These are phyloP conservation scores for Stenolophus ochropezus DNA, from an alignment of 2,888 invertebrate genomes.

Conservation along the genomic window DNA sequence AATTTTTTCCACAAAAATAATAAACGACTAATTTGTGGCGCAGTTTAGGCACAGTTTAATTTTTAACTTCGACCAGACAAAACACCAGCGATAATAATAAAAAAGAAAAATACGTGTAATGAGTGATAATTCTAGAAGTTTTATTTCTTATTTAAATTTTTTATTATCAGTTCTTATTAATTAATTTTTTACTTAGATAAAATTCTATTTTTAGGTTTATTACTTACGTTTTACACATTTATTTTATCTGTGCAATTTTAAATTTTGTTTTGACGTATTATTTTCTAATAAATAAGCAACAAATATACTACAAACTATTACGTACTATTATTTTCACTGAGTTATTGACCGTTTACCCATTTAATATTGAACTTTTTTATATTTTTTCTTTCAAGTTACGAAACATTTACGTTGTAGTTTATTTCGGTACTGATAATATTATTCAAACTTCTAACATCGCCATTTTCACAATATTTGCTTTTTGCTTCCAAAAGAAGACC, in stretches of 20 bases:
- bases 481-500: too few relatives aligned
- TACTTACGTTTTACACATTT: background rate
- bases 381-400: too few relatives aligned
- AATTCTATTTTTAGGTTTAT: conserved; percentile 14
- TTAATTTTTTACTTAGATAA: conserved; percentile 22
- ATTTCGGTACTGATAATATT: too few relatives aligned
- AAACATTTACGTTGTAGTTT: too few relatives aligned
- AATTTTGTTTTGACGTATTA: background rate
- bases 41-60: conserved; percentile 15
- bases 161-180: conserved; percentile 7
- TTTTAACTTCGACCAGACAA: conserved; percentile 33
- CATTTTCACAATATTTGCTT: too few relatives aligned
- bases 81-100: conserved; percentile 1
- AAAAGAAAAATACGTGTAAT: background rate
- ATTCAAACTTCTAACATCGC: too few relatives aligned
- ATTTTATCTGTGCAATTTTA: conserved; percentile 1
- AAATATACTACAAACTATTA: background rate
- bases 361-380: too few relatives aligned
- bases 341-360: too few relatives aligned
- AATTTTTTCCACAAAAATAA: conserved; percentile 18
- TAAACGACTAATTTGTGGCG: background rate
- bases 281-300: background rate
- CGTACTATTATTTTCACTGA: too few relatives aligned
- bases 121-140: background rate
- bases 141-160: conserved; percentile 3